These are phyloP conservation scores for Orthosia gracilis DNA, from an alignment of 2,888 invertebrate species.

Conservation along the genomic window DNA sequence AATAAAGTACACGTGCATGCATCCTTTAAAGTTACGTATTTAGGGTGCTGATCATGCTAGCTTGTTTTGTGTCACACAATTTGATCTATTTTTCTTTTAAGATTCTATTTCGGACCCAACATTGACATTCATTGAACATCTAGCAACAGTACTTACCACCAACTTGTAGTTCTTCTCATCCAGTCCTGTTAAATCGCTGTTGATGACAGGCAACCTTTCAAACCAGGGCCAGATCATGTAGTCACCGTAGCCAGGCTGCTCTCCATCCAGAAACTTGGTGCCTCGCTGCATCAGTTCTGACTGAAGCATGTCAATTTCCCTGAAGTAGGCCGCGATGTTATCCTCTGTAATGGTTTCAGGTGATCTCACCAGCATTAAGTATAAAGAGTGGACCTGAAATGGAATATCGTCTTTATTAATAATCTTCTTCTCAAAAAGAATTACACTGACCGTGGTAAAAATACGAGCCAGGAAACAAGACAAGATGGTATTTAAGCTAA, in stretches of 20 bases:
- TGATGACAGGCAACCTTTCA: conserved; percentile 91
- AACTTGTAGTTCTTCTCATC: conserved; percentile 89
- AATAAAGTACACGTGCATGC: too few species aligned
- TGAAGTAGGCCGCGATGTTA: conserved; percentile 71
- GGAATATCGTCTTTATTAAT: background rate
- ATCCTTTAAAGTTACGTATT: too few species aligned
- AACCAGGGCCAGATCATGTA: conserved; percentile 98
- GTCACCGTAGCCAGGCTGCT: conserved; percentile 94
- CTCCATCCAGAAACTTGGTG: conserved; percentile 92
- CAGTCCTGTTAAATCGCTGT: conserved; percentile 88
- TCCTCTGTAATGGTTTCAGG: conserved; percentile 78
- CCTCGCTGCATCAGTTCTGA: conserved; percentile 91
- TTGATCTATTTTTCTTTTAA: background rate
- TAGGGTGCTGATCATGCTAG: background rate
- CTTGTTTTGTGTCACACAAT: background rate
- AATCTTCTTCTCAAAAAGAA: background rate
- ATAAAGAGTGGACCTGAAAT: conserved; percentile 76
- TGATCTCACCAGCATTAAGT: conserved; percentile 72
- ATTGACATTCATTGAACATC: background rate
- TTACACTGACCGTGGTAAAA: too few species aligned
- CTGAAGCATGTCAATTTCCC: conserved; percentile 92
- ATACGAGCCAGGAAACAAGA: too few species aligned
- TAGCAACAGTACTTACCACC: conserved; percentile 78
- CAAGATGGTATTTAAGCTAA: too few species aligned
- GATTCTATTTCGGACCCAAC: background rate